A percentile compares a stretch with the other conserved stretches of the same genome.
Conservation (phyloP, 2,113 vertebrate species). For the Vicugna pacos region DNA sequence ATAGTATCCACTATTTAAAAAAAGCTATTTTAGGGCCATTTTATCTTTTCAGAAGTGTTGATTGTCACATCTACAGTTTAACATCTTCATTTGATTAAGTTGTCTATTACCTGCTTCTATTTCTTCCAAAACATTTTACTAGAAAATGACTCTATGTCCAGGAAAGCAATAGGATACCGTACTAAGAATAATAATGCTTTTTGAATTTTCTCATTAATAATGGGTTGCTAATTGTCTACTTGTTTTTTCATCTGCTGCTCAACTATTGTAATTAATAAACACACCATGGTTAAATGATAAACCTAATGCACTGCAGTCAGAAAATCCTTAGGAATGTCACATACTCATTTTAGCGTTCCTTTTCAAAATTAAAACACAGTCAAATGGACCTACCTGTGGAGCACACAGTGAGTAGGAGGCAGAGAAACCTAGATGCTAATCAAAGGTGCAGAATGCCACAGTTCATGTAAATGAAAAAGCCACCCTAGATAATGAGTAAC, state of each 20-base stretch:
- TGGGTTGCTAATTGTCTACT: not conserved
- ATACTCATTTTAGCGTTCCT: not conserved
- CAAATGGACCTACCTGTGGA: not conserved
- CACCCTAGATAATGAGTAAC: not conserved
- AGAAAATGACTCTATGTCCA: not conserved
- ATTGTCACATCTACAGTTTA: not conserved
- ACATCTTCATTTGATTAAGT: constrained; percentile 28
- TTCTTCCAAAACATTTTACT: not conserved
- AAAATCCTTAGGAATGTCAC: not conserved
- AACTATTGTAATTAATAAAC: not conserved
- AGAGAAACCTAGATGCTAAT: constrained; percentile 4
- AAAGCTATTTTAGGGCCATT: not conserved
- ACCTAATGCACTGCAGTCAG: not conserved
- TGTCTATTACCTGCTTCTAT: not conserved
- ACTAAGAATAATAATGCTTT: not conserved
- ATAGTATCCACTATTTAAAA: not conserved
- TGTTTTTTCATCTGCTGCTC: not conserved
- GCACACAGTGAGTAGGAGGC: not conserved
- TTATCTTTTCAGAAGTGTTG: not conserved
- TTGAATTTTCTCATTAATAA: not conserved
- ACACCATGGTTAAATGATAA: not conserved
- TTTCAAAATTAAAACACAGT: not conserved
- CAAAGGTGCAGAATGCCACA: not conserved
- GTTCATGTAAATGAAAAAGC: not conserved
- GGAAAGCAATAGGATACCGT: not conserved